Percentiles rank a stretch among this genome's conserved stretches.
phyloP scores from a whole-genome alignment of 2,113 vertebrate genomes.

The Paradisaea rubra region DNA sequence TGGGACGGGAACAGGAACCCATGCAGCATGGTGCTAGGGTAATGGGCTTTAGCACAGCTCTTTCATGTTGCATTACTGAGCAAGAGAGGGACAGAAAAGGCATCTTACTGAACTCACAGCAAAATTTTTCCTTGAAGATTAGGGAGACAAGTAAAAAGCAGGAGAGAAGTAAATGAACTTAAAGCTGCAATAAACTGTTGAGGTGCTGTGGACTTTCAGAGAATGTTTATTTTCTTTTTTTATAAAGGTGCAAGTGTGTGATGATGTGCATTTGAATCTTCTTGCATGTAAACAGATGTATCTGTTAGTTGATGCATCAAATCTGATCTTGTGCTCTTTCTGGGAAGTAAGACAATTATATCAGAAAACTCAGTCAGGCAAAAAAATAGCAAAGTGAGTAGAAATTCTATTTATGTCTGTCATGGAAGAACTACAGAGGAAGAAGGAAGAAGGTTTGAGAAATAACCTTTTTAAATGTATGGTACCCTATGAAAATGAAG shows the following conservation, averaged over 20 bases:
- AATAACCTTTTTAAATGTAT: background rate
- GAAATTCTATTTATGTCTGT: slow-evolving; percentile 40
- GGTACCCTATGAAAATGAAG: background rate
- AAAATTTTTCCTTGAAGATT: background rate
- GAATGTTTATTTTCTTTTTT: slow-evolving; percentile 8
- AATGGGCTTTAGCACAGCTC: background rate
- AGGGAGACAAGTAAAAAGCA: background rate
- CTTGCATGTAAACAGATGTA: slow-evolving; percentile 23
- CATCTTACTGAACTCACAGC: background rate
- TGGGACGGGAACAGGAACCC: background rate
- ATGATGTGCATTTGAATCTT: slow-evolving; percentile 12
- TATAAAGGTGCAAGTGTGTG: background rate
- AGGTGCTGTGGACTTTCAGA: background rate
- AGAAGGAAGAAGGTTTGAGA: slow-evolving; percentile 6
- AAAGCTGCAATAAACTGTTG: background rate
- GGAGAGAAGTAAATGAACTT: background rate
- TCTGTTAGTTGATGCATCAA: background rate
- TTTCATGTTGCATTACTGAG: background rate
- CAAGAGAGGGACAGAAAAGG: background rate
- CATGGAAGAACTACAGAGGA: slow-evolving; percentile 2
- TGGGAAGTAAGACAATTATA: slow-evolving; percentile 15
- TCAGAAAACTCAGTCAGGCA: slow-evolving; percentile 37
- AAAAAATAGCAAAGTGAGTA: slow-evolving; percentile 37
- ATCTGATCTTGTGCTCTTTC: background rate
- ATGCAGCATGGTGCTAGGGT: background rate